Evolutionary conservation across 2,888 invertebrate species (phyloP), one percentile per base, ranked within the genome.

Genomic region (Andrena camellia): DNA sequence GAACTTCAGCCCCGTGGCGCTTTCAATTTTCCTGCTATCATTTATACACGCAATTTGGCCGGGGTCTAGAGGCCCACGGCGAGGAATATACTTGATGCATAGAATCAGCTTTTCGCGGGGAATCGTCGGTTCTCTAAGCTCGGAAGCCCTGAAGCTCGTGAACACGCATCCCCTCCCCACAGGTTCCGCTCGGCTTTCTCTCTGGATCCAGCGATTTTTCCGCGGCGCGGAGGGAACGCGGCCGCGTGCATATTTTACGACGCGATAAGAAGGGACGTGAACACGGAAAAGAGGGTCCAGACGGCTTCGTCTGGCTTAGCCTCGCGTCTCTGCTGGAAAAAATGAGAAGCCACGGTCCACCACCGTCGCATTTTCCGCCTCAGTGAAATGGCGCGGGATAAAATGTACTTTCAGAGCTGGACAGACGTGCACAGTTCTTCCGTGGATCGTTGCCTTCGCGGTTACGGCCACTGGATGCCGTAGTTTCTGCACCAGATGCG

Each of bases 391-490:
- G 52, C 62, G 60, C 48, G 60, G 68, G 68, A 77, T 71, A 77
- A 71, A 71, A 20, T 64, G 50, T 71, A 31, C 66, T 77, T 50
- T 26, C 52, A 8, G 23, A 52, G 50, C 57, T 10, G 50, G 62
- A 29, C 54, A 31, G 66, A 20, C 54, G 67, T 66, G 31, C 23
- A 23, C 60, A 59, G 57, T 48, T 69, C 69, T 60, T 66, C 64
- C 59, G 69, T 60, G 66, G 60, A 59, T 69, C 64, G 73, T 78
- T 73, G 67, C 54, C 8, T 63, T 60, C 57, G 63, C 35, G 75
- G 76, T 83, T 80, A 83, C 68, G 80, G 76, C 59, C 82, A 68
- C 29, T 59, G 68, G 80, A 75, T 26, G 35, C 74, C n/a, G 71
- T 63, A 42, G 63, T 42, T 69, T 69, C 69, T 35, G 71, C 59